Evolutionary conservation across 2,888 invertebrate genomes (phyloP), one percentile per base, ranked within the genome.

Genomic region (Amphipyra tragopoginis): DNA sequence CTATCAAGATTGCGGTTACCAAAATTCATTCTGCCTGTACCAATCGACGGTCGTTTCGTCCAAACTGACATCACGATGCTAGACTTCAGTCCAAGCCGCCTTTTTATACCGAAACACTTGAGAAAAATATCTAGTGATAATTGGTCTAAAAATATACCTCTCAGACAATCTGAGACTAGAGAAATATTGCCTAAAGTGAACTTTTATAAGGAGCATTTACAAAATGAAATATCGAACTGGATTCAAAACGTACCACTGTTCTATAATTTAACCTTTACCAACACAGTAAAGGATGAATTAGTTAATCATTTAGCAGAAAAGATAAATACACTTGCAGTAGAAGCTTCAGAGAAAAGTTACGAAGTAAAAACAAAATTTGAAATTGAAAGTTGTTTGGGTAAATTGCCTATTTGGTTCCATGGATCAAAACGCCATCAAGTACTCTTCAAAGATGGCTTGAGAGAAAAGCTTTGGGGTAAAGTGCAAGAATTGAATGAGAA

Each of bases 361-460:
- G 77, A 85, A 54, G 40, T 45, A 0, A 81, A 79, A 45, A 43
- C 87, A 0, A 81, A 71, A 55, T 33, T 47, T 29, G 79, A 81
- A 67, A 85, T 90, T 38, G 79, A 87, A 7, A 52, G 75, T 0
- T 86, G 84, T 53, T 47, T 92, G 11, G 77, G 80, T 26, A 64
- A 67, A 7, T 47, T 89, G 10, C 85, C 86, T 0, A 79, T 84
- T 64, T 86, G 84, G 85, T 75, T 79, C 57, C 83, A 85, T 4
- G 81, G 78, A 3, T 52, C 66, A 0, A 75, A 73, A 34, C 54
- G 63, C 26, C 79, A 85, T 15, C 81, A 81, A 58, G 49, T 51
- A 5, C 9, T 36, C 2, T 79, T 80, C 29, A 84, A 80, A 69
- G 61, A 74, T 1, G 51, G 49, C 36, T 57, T 91, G 9, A 81